Base-by-base conservation (phyloP, 2,797 vertebrate species). In the Brotula barbata region DNA sequence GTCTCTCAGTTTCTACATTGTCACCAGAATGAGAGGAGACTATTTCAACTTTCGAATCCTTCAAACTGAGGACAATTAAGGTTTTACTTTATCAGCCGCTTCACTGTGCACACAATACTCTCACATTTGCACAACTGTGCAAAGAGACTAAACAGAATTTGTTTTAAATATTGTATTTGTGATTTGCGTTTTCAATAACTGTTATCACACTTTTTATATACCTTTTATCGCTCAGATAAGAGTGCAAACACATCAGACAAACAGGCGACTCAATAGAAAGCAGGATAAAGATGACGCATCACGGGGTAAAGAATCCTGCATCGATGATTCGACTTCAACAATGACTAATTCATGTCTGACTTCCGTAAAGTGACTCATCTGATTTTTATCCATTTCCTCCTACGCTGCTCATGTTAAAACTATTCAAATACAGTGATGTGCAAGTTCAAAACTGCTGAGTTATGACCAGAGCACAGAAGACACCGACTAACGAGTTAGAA, bases 281-380 rank as follows among this genome's bases (percentile, higher is more conserved):
- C 15, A 34, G n/a, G 17, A 48, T 62, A 31, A 21, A 19, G 21
- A 13, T 33, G 37, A 43, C 46, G 48, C 7, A 17, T 69, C 71
- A 68, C 63, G 41, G 33, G 52, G 48, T 64, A 44, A 77, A 81
- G 55, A 69, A 9, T 33, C 43, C 33, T 45, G n/a, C 7, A 34
- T 28, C 53, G n/a, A n/a, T n/a, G n/a, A n/a, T n/a, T n/a, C n/a
- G 78, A 58, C 59, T 2, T 71, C 31, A 2, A 7, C 21, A 44
- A 73, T 20, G 46, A 47, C 7, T 12, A 8, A 77, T 58, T 51
- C 64, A 75, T 68, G 71, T 51, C 9, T 15, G 9, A 58, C 46
- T 62, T 75, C 50, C 8, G 7, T 37, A 2, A 46, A 1, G 19
- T 42, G 55, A 71, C 61, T 70, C 43, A 58, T 3, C 23, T 12